Base-by-base conservation (phyloP, 2,888 invertebrate genomes). In the Pocota personata region DNA sequence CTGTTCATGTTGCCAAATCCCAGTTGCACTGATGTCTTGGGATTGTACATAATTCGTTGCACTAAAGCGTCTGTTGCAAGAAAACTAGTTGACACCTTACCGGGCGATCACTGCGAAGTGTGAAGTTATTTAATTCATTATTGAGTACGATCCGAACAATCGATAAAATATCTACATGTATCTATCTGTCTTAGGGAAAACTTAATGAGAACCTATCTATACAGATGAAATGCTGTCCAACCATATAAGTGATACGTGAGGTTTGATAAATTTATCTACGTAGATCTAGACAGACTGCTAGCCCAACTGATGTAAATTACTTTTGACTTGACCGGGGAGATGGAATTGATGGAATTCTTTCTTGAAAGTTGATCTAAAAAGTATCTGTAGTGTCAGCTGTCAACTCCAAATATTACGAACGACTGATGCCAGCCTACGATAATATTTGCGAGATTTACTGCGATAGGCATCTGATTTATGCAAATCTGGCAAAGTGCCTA, bases 91-190 rank as follows among this genome's bases (percentile, higher is more conserved):
- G 27, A 52, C 40, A 32, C 73, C 50, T 43, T 8, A 46, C 32
- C 10, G 24, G 48, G 14, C 6, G 60, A 60, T 24, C 24, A 27
- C 43, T 60, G 19, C 16, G 40, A 50, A 69, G 76, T 77, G 69
- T 69, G 57, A 69, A 77, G 37, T 43, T 58, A 69, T 69, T 69
- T 69, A 50, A 60, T 69, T 69, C 58, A 58, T 40, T 66, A 67
- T 76, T 76, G 48, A 19, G 24, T 66, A 12, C 21, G 64, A 66
- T 66, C 2, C 6, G 21, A 50, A 48, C 48, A 35, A 50, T 19
- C 16, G 66, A 48, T 37, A 46, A 75, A 55, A 46, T 73, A 66
- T 46, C 12, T 57, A 21, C 7, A 24, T 32, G 35, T 35, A 57
- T 35, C 19, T 16, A 48, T 48, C 64, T 64, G 6, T 19, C 30